Percentiles rank a stretch among this genome's conserved stretches.
phyloP scores from a whole-genome alignment of 2,797 vertebrate species.

The Sebastes kiyomatsui region DNA sequence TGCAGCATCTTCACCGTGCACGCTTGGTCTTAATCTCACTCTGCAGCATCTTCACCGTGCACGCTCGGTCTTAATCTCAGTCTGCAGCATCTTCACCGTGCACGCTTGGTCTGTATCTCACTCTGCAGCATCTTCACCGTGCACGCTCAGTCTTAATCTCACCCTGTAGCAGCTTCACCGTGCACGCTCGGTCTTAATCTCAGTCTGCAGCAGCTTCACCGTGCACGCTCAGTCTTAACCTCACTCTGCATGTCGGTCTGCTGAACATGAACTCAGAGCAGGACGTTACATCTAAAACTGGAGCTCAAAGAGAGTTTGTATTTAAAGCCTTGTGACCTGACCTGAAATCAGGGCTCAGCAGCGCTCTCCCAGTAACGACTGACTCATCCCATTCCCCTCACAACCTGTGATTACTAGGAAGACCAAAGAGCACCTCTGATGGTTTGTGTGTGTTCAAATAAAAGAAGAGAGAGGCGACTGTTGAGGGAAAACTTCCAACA shows the following conservation, averaged over 20 bases:
- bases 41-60: too few species aligned
- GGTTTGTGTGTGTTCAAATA: background rate
- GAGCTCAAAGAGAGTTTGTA: background rate
- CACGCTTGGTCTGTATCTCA: too few species aligned
- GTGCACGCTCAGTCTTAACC: background rate
- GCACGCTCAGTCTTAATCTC: background rate
- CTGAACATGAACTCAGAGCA: background rate
- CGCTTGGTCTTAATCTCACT: rapidly evolving
- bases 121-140: too few species aligned
- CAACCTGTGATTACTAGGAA: background rate
- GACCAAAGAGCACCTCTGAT: background rate
- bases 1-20: too few species aligned
- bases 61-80: background rate
- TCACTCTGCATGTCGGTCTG: background rate
- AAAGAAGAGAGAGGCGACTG: background rate
- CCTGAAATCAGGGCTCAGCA: background rate
- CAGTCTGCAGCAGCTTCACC: too few species aligned
- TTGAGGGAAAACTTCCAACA: background rate
- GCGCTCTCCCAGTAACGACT: background rate
- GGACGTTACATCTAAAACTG: background rate
- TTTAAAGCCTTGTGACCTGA: background rate
- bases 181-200: too few species aligned
- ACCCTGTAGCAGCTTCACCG: background rate
- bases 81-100: background rate
- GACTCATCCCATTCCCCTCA: background rate